Conservation (phyloP, 2,888 invertebrate species). For the Cephus pulcher region DNA sequence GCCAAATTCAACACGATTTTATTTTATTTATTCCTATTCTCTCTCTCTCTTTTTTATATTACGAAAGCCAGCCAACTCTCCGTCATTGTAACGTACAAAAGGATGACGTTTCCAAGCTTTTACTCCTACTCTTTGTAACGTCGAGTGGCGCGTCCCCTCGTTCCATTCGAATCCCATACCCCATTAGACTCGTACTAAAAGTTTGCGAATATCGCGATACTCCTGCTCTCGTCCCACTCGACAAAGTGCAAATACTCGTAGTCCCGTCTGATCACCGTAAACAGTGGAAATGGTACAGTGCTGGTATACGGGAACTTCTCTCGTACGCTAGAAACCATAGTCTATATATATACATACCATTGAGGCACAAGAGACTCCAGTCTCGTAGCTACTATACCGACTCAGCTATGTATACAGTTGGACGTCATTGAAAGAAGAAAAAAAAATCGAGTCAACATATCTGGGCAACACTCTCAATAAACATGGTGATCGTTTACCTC, state of each 20-base stretch:
- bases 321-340: background rate
- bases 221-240: background rate
- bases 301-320: background rate
- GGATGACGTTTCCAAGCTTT: background rate
- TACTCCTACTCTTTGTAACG: background rate
- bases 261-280: background rate
- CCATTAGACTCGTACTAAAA: background rate
- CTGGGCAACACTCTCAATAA: background rate
- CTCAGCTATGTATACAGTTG: background rate
- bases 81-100: background rate
- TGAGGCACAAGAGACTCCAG: background rate
- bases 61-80: background rate
- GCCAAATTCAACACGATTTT: background rate
- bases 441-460: slow-evolving; percentile 3
- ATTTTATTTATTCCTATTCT: background rate
- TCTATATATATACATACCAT: background rate
- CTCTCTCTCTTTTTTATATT: background rate
- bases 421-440: background rate
- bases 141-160: background rate
- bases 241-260: background rate
- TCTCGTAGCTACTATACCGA: background rate
- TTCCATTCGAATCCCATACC: background rate
- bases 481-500: background rate
- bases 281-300: background rate
- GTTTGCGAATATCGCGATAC: background rate